phyloP scores from a whole-genome alignment of 2,113 vertebrate species.

The Empidonax alnorum region DNA sequence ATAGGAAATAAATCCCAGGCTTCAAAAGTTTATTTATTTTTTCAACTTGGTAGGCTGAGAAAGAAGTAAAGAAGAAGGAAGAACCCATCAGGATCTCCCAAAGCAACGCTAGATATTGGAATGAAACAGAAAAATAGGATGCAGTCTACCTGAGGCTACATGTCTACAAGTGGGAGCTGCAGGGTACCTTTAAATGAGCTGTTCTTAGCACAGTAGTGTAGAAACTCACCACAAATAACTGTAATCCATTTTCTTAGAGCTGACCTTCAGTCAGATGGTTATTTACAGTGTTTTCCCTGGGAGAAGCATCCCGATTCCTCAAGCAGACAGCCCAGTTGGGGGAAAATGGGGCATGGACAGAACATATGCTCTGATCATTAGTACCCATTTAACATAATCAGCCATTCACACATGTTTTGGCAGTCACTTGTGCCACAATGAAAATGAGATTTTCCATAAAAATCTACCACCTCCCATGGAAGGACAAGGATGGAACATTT shows the following conservation, averaged over 20 bases:
- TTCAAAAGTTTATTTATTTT: not conserved
- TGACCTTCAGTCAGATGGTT: not conserved
- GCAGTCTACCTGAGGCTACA: not conserved
- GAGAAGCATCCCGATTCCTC: not conserved
- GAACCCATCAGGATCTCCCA: not conserved
- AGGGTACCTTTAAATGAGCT: not conserved
- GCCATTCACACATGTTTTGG: not conserved
- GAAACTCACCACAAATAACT: not conserved
- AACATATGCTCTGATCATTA: not conserved
- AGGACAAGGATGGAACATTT: rapidly evolving
- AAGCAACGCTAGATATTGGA: not conserved
- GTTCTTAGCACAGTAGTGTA: not conserved
- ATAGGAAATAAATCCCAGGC: not conserved
- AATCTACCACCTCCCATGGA: not conserved
- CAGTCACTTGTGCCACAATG: not conserved
- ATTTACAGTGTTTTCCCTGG: not conserved
- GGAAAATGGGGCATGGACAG: not conserved
- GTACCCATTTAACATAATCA: not conserved
- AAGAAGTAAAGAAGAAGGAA: not conserved
- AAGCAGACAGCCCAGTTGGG: not conserved
- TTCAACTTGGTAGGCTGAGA: not conserved
- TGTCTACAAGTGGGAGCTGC: not conserved
- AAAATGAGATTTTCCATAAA: not conserved
- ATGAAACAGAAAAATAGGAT: not conserved
- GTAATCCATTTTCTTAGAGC: not conserved